Evolutionary conservation across 2,113 vertebrate genomes (phyloP), one percentile per base, ranked within the genome.

Genomic region (Colossoma macropomum): DNA sequence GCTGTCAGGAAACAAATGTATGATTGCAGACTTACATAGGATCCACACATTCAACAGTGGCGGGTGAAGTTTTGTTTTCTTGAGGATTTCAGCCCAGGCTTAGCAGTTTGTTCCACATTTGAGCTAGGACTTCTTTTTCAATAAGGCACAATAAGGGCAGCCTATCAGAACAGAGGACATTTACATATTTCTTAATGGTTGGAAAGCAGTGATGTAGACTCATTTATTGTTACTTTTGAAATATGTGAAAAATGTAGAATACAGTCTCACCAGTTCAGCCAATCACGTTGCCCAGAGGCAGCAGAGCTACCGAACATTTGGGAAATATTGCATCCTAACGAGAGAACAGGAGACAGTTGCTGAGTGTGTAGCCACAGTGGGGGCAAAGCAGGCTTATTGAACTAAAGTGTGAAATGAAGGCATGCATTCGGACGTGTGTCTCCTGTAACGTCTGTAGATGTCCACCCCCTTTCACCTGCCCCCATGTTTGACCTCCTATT

Each of bases 391-490:
- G 68, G 52, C 32, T 41, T 79, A 70, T 38, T 56, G 41, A 56
- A 50, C 21, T 41, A 23, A 56, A 66, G 32, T 59, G 63, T 69
- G 34, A 70, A 87, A 27, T 84, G 80, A 86, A 90, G 89, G 88
- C 90, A 89, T 92, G 91, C 84, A 88, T 90, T 91, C 83, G 87
- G 86, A 81, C 91, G 86, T 87, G 80, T 93, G 89, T 92, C 92
- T 86, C 88, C 87, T 92, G 93, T 93, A 87, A 88, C 75, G 87
- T 92, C 85, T 91, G 90, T 94, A 88, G 87, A 90, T 92, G 90
- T 92, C 82, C 80, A 82, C 86, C 83, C 88, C 87, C 88, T 86
- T 12, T 70, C 50, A 89, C 91, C 86, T 90, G 87, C 88, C 89
- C 85, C 88, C 63, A 84, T 89, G 90, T 86, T 89, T 86, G 66